Conservation (phyloP, 2,797 vertebrate species). For the Dallia pectoralis region DNA sequence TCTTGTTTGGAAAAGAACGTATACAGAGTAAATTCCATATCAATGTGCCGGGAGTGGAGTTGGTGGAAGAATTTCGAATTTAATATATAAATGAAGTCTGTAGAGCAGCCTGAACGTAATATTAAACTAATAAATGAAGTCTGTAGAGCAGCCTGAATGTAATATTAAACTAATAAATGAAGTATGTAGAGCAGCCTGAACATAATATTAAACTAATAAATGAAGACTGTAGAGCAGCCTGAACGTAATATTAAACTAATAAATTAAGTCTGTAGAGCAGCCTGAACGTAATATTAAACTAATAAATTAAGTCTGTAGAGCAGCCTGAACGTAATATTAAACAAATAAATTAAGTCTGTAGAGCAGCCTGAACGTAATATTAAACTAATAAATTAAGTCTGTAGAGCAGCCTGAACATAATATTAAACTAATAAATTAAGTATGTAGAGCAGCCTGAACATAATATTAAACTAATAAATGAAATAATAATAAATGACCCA, state of each 20-base stretch:
- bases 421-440: too few species aligned
- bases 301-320: slow-evolving; percentile 48
- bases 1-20: slow-evolving; percentile 30
- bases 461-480: too few species aligned
- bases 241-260: background rate
- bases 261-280: slow-evolving; percentile 23
- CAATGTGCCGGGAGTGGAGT: slow-evolving; percentile 15
- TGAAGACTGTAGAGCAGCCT: background rate
- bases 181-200: background rate
- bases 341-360: too few species aligned
- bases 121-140: background rate
- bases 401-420: too few species aligned
- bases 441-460: too few species aligned
- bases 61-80: slow-evolving; percentile 57
- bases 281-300: slow-evolving; percentile 61
- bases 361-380: too few species aligned
- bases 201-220: slow-evolving; percentile 72
- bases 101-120: background rate
- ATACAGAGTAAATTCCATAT: slow-evolving; percentile 29
- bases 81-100: slow-evolving; percentile 62
- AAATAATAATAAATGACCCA: too few species aligned
- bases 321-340: background rate
- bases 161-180: too few species aligned
- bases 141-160: slow-evolving; percentile 24
- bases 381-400: too few species aligned